Evolutionary conservation across 2,888 invertebrate species (phyloP).

Genomic region (Sylvicola cinctus): DNA sequence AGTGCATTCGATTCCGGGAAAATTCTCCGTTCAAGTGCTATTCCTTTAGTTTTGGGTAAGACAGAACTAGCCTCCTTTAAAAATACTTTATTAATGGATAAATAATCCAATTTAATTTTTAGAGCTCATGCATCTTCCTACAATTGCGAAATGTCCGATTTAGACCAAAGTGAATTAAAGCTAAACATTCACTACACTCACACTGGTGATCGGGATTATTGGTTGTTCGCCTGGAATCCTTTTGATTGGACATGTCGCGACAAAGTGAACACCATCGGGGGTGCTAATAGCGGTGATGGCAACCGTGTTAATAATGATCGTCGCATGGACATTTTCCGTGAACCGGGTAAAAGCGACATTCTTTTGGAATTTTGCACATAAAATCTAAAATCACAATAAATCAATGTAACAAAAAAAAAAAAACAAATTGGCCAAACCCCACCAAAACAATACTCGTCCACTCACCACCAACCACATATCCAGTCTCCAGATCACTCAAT

Average conservation of each 20-base stretch:
- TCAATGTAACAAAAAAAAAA: slow-evolving; percentile 1
- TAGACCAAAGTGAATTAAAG: slow-evolving; percentile 53
- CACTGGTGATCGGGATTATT: slow-evolving; percentile 36
- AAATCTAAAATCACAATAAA: slow-evolving; percentile 1
- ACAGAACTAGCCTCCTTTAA: background rate
- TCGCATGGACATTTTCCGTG: slow-evolving; percentile 26
- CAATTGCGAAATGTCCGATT: slow-evolving; percentile 60
- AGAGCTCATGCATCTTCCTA: slow-evolving; percentile 21
- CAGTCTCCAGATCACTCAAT: too few species aligned
- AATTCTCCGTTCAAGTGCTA: slow-evolving; percentile 44
- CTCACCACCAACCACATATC: background rate
- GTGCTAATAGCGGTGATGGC: slow-evolving; percentile 11
- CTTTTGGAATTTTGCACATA: slow-evolving; percentile 23
- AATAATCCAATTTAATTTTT: background rate
- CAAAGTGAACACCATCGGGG: slow-evolving; percentile 25
- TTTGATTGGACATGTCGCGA: slow-evolving; percentile 48
- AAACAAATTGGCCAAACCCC: slow-evolving; percentile 3
- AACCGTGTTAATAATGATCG: slow-evolving; percentile 23
- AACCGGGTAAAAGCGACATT: slow-evolving; percentile 26
- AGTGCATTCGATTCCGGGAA: slow-evolving; percentile 35
- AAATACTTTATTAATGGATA: background rate
- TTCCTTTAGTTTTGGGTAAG: slow-evolving; percentile 52
- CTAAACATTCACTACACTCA: slow-evolving; percentile 50
- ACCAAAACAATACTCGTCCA: background rate
- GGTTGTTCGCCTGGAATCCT: slow-evolving; percentile 60